Evolutionary conservation across 2,113 vertebrate genomes (phyloP).

Genomic region (Capreolus pygargus): DNA sequence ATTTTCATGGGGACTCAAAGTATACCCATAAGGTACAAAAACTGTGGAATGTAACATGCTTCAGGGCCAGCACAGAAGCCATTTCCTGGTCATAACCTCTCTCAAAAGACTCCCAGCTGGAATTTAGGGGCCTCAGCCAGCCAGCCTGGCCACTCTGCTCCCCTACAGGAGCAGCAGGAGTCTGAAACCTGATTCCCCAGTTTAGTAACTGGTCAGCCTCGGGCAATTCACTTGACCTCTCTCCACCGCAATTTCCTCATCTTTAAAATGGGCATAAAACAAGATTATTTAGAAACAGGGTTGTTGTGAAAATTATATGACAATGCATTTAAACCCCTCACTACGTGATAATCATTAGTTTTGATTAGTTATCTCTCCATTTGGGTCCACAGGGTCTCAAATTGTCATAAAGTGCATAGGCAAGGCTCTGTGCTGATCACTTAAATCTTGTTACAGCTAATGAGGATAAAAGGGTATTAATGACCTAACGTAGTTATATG

Average conservation of each 20-base stretch:
- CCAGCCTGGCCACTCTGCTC: background rate
- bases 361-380: background rate
- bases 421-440: background rate
- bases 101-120: background rate
- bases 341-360: background rate
- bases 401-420: background rate
- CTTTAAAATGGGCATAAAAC: conserved; percentile 9
- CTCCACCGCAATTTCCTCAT: background rate
- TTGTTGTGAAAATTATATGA: background rate
- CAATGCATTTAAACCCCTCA: background rate
- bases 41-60: background rate
- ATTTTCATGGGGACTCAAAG: background rate
- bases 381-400: background rate
- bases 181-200: background rate
- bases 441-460: background rate
- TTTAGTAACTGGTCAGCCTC: background rate
- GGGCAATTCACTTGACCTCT: background rate
- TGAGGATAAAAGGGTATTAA: background rate
- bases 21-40: background rate
- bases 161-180: background rate
- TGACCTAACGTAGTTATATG: background rate
- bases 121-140: background rate
- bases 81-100: background rate
- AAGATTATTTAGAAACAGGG: background rate
- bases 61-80: background rate